Base-by-base conservation (phyloP, 1,140 invertebrate species). In the Leguminivora glycinivorella region DNA sequence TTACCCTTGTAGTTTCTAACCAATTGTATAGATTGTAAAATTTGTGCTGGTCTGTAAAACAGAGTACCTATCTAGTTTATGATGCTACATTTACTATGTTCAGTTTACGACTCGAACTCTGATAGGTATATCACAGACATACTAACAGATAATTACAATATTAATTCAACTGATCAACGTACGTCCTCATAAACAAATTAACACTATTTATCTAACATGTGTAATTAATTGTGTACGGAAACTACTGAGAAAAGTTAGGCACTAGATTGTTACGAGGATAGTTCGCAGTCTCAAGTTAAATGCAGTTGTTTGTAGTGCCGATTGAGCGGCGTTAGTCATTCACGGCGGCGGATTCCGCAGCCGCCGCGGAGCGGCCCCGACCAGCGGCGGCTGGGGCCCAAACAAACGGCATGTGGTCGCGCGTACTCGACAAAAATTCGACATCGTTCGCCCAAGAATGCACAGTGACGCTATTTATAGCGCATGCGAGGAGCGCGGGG, bases 401-500 rank as follows among this genome's bases (percentile, higher is more conserved):
- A 91, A 89, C 89, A 91, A 89, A 85, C 84, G 83, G 83, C 86
- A 87, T 89, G 85, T 84, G 85, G 82, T 84, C 85, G 87, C 82
- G 83, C 79, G 87, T 91, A 90, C 89, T 90, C 87, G 83, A 91
- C 85, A 91, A 91, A 91, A 91, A 91, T 91, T 90, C 88, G 83
- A 89, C 88, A 88, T 86, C 88, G 89, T 89, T 91, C 85, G 88
- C 89, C 83, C 85, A 91, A 91, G 89, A 91, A 91, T 91, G 89
- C 88, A 91, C 88, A 87, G 87, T 87, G 82, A 81, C 83, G 83
- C 77, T 91, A 91, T 88, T 87, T 88, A 85, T 91, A 91, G 89
- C 82, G 75, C 77, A 80, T 69, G 76, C 47, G 87, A 84, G 84
- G 84, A 82, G 88, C 81, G 89, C 87, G 89, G 88, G 87, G 89